Evolutionary conservation across 1,140 invertebrate genomes (phyloP), one percentile per base, ranked within the genome.

Genomic region (Bombus vancouverensis): DNA sequence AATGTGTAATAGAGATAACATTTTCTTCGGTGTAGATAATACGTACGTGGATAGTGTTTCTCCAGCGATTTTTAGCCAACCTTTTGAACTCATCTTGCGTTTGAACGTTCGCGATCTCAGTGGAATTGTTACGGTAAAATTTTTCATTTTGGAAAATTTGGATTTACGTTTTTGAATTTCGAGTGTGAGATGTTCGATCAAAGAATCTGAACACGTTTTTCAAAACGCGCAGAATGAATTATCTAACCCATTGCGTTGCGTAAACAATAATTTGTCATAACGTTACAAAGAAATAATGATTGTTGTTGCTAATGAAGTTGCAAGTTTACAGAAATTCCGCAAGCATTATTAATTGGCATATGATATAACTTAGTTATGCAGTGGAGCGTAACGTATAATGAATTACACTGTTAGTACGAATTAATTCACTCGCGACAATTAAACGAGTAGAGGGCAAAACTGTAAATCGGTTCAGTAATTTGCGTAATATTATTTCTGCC

Each of bases 391-490:
- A 22, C 22, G 53, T 10, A 42, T 59, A 59, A 57, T 9, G 68
- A 72, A 81, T 44, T 18, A 25, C 44, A n/a, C 53, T 70, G 68
- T 81, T 73, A 62, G 72, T 39, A 59, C 53, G 25, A 65, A 44
- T 74, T 62, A 82, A 71, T 62, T 81, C 53, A 44, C 8, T 57
- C 15, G 39, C 66, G 25, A 32, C 25, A 28, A 82, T 75, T 66
- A 66, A 75, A 53, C 22, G 25, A 82, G 3, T 3, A 28, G 1
- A 13, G 47, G 25, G 42, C n/a, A 37, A 39, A 22, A 32, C 1
- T 44, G 25, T 15, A 66, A 59, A 75, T 44, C 59, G n/a, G 28
- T 62, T 25, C 39, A 42, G 3, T 15, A 28, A 82, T 66, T 37
- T 47, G 59, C 42, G 47, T 82, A 66, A 66, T 47, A 47, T 75